A percentile compares a stretch with the other conserved stretches of the same genome.
Evolutionary conservation across 2,113 vertebrate species (phyloP).

Genomic region (Cyrtonyx montezumae): DNA sequence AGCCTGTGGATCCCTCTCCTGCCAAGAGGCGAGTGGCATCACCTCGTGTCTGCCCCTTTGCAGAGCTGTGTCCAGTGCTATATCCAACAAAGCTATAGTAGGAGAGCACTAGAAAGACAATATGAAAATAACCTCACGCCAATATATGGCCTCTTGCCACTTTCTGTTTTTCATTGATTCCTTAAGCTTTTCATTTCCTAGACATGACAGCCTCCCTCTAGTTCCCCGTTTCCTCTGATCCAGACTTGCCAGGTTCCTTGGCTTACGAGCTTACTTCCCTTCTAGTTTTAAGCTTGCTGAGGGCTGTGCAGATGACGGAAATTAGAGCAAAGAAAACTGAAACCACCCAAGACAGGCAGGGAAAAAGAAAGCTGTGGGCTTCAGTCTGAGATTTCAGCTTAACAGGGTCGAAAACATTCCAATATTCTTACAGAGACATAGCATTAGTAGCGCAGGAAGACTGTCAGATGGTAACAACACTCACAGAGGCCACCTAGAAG

Average conservation of each 20-base stretch:
- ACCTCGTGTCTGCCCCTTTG: neutral
- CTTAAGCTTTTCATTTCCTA: neutral
- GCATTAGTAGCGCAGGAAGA: neutral
- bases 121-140: neutral
- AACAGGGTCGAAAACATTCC: neutral
- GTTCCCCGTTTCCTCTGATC: neutral
- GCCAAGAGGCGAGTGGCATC: neutral
- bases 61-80: neutral
- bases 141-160: neutral
- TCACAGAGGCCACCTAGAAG: neutral
- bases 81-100: neutral
- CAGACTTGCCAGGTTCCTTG: neutral
- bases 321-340: neutral
- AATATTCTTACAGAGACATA: neutral
- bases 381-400: neutral
- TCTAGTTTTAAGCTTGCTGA: neutral
- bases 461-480: neutral
- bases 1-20: neutral
- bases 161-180: neutral
- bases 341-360: neutral
- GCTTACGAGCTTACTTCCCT: neutral
- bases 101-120: neutral
- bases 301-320: neutral
- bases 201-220: neutral
- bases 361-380: neutral